These are phyloP conservation scores for Xylocopa sonorina DNA, from an alignment of 1,140 invertebrate species.

Conservation along the genomic window DNA sequence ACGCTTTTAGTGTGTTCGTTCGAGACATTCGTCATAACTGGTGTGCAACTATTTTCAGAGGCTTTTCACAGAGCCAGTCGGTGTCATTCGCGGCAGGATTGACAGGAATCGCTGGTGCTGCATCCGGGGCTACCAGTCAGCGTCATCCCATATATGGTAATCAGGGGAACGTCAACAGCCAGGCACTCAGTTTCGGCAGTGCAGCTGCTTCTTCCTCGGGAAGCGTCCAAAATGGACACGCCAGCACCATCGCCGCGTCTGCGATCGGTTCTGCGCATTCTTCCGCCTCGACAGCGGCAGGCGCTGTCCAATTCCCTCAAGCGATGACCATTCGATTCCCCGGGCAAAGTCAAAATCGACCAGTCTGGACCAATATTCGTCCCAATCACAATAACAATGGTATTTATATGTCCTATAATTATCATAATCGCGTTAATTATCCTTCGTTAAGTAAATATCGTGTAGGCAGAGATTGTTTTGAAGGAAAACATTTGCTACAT, in stretches of 20 bases:
- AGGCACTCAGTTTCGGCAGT: constrained; percentile 69
- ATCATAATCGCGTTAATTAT: too few species aligned
- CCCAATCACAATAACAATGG: constrained; percentile 62
- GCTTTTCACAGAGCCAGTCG: constrained; percentile 74
- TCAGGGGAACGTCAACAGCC: constrained; percentile 64
- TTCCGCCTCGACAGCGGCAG: constrained; percentile 49
- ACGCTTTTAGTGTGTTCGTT: too few species aligned
- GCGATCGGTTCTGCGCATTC: constrained; percentile 67
- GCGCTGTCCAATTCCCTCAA: neutral
- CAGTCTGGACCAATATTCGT: constrained; percentile 66
- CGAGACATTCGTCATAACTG: too few species aligned
- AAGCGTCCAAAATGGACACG: constrained; percentile 70
- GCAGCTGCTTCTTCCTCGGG: constrained; percentile 72
- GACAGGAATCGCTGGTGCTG: constrained; percentile 38
- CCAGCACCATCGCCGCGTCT: constrained; percentile 71
- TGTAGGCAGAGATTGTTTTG: too few species aligned
- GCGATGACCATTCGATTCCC: constrained; percentile 16
- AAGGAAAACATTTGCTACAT: neutral
- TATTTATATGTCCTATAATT: too few species aligned
- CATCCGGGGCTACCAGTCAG: constrained; percentile 5
- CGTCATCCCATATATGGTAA: constrained; percentile 37
- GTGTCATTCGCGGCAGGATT: constrained; percentile 73
- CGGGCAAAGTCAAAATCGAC: constrained; percentile 39
- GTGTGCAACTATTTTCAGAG: neutral
- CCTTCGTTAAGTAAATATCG: too few species aligned